phyloP scores from a whole-genome alignment of 2,888 invertebrate species.

The Amphipyra berbera region DNA sequence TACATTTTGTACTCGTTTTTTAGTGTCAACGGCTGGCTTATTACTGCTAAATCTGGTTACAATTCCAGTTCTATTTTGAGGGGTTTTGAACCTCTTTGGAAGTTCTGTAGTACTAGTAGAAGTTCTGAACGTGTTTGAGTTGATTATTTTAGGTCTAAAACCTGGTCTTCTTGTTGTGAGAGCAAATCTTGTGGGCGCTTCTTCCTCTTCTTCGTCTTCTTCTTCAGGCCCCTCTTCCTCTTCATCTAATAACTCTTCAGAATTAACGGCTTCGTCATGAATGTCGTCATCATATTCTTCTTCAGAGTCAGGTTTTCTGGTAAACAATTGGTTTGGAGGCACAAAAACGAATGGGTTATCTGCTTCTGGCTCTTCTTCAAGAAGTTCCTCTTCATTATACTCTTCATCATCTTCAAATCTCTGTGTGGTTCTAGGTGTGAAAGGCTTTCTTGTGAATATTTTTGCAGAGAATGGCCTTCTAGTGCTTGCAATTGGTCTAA shows the following conservation, averaged over 20 bases:
- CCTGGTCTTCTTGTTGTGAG: constrained; percentile 75
- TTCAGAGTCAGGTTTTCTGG: constrained; percentile 76
- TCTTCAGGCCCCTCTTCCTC: constrained; percentile 68
- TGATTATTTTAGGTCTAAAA: constrained; percentile 78
- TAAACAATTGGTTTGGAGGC: constrained; percentile 82
- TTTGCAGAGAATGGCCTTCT: constrained; percentile 79
- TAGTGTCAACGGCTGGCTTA: constrained; percentile 73
- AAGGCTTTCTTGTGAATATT: constrained; percentile 80
- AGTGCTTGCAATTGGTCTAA: constrained; percentile 68
- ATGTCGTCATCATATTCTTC: constrained; percentile 62
- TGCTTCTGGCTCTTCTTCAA: constrained; percentile 74
- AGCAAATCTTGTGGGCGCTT: constrained; percentile 62
- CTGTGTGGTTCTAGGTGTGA: constrained; percentile 81
- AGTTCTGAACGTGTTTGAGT: constrained; percentile 84
- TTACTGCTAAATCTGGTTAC: constrained; percentile 75
- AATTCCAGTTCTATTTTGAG: constrained; percentile 76
- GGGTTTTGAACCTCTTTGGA: constrained; percentile 68
- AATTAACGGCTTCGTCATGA: constrained; percentile 46
- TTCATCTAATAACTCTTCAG: constrained; percentile 65
- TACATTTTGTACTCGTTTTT: constrained; percentile 84
- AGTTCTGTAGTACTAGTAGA: constrained; percentile 82
- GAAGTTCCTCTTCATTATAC: constrained; percentile 77
- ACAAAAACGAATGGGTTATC: constrained; percentile 83
- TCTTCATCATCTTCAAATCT: constrained; percentile 77
- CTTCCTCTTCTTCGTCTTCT: constrained; percentile 69